phyloP scores from a whole-genome alignment of 2,113 vertebrate species.

The Lepisosteus oculatus region DNA sequence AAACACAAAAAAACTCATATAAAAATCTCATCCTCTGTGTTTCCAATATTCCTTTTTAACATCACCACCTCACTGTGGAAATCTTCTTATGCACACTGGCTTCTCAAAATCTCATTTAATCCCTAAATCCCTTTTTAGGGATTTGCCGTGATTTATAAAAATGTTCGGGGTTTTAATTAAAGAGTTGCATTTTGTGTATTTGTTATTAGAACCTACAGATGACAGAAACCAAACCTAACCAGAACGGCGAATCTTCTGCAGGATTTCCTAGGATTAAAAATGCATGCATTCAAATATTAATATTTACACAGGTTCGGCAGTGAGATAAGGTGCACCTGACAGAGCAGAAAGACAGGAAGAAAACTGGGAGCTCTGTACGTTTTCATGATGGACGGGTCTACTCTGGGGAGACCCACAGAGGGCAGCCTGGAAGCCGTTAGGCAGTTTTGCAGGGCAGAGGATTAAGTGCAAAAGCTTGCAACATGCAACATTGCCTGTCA shows the following conservation, averaged over 20 bases:
- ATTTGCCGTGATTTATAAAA: not conserved
- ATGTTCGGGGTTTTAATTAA: too few species aligned
- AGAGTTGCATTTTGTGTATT: too few species aligned
- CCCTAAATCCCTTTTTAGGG: slow-evolving; percentile 3
- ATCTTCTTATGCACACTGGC: not conserved
- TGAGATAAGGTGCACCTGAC: not conserved
- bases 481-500: too few species aligned
- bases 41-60: not conserved
- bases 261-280: slow-evolving; percentile 1
- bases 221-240: not conserved
- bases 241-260: not conserved
- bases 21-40: not conserved
- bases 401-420: too few species aligned
- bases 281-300: not conserved
- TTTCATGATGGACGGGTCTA: not conserved
- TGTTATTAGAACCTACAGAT: too few species aligned
- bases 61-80: not conserved
- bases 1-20: too few species aligned
- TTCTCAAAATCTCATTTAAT: slow-evolving; percentile 3
- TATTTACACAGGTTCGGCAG: not conserved
- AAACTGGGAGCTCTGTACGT: not conserved
- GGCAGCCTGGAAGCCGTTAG: too few species aligned
- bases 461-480: too few species aligned
- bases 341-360: not conserved
- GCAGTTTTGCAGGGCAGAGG: too few species aligned